phyloP scores from a whole-genome alignment of 2,797 vertebrate genomes.

The Steatocranus sp. region DNA sequence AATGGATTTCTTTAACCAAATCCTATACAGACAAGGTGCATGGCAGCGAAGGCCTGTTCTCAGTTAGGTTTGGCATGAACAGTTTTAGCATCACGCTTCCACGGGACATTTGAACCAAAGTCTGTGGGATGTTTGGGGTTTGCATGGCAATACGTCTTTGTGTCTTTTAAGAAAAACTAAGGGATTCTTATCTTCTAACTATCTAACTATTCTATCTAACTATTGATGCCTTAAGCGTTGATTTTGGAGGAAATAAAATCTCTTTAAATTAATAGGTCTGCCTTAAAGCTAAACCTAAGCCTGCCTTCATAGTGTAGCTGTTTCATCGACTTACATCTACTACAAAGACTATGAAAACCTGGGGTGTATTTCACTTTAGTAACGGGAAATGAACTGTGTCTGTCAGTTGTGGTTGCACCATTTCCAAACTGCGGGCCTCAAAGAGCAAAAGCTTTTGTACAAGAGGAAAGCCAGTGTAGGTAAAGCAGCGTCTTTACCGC shows the following conservation, averaged over 20 bases:
- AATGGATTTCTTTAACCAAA: slow-evolving; percentile 25
- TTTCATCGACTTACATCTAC: slow-evolving; percentile 17
- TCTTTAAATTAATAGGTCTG: neutral
- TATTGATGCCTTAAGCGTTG: neutral
- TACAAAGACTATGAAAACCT: neutral
- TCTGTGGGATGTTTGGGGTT: slow-evolving; percentile 11
- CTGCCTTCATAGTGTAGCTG: slow-evolving; percentile 11
- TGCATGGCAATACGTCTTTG: neutral
- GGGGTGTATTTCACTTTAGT: slow-evolving; percentile 23
- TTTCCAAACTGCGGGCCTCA: neutral
- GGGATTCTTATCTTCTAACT: neutral
- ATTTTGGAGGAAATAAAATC: neutral
- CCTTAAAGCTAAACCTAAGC: neutral
- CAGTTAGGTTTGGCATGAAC: slow-evolving; percentile 49
- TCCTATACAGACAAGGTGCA: slow-evolving; percentile 13
- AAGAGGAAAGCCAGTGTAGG: neutral
- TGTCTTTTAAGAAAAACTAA: neutral
- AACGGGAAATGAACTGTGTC: slow-evolving; percentile 29
- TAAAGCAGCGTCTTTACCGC: neutral
- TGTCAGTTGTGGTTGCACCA: slow-evolving; percentile 3
- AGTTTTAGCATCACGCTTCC: slow-evolving; percentile 49
- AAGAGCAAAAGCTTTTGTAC: neutral
- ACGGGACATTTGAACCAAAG: slow-evolving; percentile 20
- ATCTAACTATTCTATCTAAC: neutral
- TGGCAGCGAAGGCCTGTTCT: slow-evolving; percentile 34